phyloP scores from a whole-genome alignment of 2,888 invertebrate species.

The Eupithecia subfuscata region DNA sequence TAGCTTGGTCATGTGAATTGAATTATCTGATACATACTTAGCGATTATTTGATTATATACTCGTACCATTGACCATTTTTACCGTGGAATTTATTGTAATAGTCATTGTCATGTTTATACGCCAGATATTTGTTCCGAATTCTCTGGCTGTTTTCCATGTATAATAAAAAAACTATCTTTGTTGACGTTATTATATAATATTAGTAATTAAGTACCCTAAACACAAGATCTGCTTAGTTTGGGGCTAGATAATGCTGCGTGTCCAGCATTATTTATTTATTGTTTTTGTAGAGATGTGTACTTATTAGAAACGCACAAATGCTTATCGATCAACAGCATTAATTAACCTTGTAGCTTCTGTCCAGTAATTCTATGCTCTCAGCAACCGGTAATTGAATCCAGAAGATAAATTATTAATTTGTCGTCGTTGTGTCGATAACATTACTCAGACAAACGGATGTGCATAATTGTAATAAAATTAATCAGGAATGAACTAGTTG shows the following conservation, averaged over 20 bases:
- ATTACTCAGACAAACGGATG: conserved; percentile 31
- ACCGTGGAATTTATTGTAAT: no score
- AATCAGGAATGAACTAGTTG: conserved; percentile 28
- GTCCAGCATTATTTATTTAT: background rate
- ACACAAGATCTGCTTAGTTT: no score
- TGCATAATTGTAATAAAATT: conserved; percentile 30
- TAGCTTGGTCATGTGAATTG: background rate
- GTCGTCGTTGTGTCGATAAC: conserved; percentile 28
- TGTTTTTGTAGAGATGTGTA: background rate
- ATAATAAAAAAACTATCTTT: no score
- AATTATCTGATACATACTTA: background rate
- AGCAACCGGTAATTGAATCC: conserved; percentile 34
- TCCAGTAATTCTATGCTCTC: conserved; percentile 8
- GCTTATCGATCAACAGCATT: background rate
- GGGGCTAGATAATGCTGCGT: no score
- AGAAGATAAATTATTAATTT: conserved; percentile 35
- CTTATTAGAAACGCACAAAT: background rate
- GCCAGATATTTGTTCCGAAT: no score
- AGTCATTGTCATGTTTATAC: no score
- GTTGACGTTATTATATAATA: no score
- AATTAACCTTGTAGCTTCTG: background rate
- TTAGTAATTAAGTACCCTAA: no score
- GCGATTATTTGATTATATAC: background rate
- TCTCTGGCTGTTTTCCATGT: no score
- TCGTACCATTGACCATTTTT: no score